Base-by-base conservation (phyloP, 2,113 vertebrate species). In the Osmerus mordax region DNA sequence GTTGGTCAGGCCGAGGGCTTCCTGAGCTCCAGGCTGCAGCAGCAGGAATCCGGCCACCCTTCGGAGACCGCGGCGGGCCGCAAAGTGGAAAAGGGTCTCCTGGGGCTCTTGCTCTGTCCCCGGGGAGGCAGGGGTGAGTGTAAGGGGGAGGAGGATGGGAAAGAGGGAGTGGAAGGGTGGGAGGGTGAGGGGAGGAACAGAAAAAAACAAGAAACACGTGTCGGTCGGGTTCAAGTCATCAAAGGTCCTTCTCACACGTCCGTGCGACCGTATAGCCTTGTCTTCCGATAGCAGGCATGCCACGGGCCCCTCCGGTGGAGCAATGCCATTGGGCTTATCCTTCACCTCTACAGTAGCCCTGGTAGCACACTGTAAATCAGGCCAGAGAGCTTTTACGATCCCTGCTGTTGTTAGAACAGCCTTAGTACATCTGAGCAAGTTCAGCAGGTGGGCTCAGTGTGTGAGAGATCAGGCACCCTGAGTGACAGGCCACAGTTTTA, bases 41-140 rank as follows among this genome's bases (percentile, higher is more conserved):
- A 99, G 85, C 81, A 98, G 88, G 75, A 98, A 96, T 83, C 87
- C 89, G 0, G 95, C 90, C 19, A 98, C 85, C 21, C 92, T 89
- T 75, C 89, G 81, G 62, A 98, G 91, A 2, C 96, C 97, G 23
- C 95, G 92, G 5, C 97, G 88, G 41, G 93, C 95, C 0, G 96
- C 94, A 76, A 98, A 99, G 83, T 98, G 97, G 90, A 99, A 90
- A 80, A 99, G 78, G 0, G 97, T 99, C 76, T 99, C 97, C 76
- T 93, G 95, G 51, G 95, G 95, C 65, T 90, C 82, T 55, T 85
- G 84, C 73, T 92, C 96, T 99, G 89, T 53, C 14, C 54, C 54
- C 15, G 47, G 65, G 14, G 25, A 71, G 15, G 14, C 3, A 61
- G 59, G 36, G 58, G 18, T 65, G 54, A 66, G 47, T 73, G 55